These are phyloP conservation scores for Alloscopus bannaensis DNA, from an alignment of 2,888 invertebrate genomes.

Conservation along the genomic window DNA sequence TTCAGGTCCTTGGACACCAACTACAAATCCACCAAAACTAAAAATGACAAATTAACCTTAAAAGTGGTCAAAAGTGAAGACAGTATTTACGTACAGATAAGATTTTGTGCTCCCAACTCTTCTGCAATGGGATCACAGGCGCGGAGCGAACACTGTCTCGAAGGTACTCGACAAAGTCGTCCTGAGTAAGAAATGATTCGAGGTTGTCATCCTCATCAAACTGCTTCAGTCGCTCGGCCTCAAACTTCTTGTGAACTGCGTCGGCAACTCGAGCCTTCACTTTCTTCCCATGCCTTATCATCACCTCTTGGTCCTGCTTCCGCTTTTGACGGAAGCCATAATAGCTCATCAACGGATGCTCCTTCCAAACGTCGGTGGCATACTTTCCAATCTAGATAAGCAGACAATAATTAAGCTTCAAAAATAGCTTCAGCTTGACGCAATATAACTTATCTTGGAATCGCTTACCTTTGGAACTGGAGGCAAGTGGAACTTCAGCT, in stretches of 20 bases:
- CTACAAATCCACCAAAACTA: slow-evolving; percentile 43
- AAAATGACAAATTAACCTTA: no score
- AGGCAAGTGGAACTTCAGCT: slow-evolving; percentile 40
- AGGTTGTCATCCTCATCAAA: slow-evolving; percentile 30
- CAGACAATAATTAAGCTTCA: background rate
- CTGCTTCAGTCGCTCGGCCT: slow-evolving; percentile 21
- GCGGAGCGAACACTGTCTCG: slow-evolving; percentile 69
- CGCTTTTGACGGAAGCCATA: slow-evolving; percentile 58
- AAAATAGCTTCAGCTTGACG: background rate
- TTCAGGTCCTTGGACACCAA: slow-evolving; percentile 62
- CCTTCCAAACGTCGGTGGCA: slow-evolving; percentile 62
- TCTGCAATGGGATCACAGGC: slow-evolving; percentile 67
- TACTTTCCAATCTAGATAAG: slow-evolving; percentile 47
- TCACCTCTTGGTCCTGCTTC: slow-evolving; percentile 65
- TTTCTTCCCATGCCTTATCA: slow-evolving; percentile 64
- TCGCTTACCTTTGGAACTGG: slow-evolving; percentile 40
- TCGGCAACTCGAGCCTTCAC: slow-evolving; percentile 57
- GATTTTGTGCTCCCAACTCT: slow-evolving; percentile 66
- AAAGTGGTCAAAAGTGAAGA: background rate
- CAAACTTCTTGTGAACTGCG: slow-evolving; percentile 44
- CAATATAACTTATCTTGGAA: background rate
- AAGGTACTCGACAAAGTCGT: slow-evolving; percentile 70
- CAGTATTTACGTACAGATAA: slow-evolving; percentile 44
- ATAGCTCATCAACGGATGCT: slow-evolving; percentile 66
- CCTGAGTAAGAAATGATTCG: slow-evolving; percentile 68